Evolutionary conservation across 1,140 invertebrate species (phyloP).

Genomic region (Panagrolaimus sp.): DNA sequence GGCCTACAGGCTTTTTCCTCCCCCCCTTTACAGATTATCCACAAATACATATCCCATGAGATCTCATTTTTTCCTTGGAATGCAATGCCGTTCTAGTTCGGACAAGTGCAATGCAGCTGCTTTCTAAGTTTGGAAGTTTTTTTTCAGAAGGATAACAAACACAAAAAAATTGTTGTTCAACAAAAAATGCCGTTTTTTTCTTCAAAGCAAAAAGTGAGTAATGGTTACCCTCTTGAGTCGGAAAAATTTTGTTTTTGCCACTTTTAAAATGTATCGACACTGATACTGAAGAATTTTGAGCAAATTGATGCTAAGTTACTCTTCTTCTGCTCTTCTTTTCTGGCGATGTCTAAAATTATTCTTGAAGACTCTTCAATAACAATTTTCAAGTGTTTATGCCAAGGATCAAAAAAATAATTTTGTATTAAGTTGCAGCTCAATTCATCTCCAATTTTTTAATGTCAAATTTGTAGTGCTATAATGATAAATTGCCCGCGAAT

Average conservation of each 20-base stretch:
- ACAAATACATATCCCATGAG: slow-evolving; percentile 19
- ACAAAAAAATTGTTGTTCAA: not conserved
- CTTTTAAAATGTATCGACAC: slow-evolving; percentile 6
- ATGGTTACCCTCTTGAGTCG: not conserved
- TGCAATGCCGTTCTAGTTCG: slow-evolving; percentile 18
- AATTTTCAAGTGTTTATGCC: no score
- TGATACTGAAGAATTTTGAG: slow-evolving; percentile 3
- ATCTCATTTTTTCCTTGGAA: slow-evolving; percentile 13
- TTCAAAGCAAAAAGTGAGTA: slow-evolving; percentile 13
- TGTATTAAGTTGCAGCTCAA: no score
- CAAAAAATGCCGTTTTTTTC: slow-evolving; percentile 7
- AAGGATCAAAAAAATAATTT: no score
- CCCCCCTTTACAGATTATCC: slow-evolving; percentile 1
- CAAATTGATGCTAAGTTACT: slow-evolving; percentile 3
- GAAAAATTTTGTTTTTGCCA: slow-evolving; percentile 1
- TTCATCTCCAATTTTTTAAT: no score
- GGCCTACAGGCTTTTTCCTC: not conserved
- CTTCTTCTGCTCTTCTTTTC: not conserved
- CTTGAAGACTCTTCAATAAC: no score
- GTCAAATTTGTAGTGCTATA: no score
- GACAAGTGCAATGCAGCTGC: not conserved
- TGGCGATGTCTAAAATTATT: not conserved
- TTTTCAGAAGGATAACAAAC: no score
- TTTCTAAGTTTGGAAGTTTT: slow-evolving; percentile 4
- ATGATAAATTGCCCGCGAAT: no score